phyloP scores from a whole-genome alignment of 1,140 invertebrate species.

The Brachionus asplanchnoidis region DNA sequence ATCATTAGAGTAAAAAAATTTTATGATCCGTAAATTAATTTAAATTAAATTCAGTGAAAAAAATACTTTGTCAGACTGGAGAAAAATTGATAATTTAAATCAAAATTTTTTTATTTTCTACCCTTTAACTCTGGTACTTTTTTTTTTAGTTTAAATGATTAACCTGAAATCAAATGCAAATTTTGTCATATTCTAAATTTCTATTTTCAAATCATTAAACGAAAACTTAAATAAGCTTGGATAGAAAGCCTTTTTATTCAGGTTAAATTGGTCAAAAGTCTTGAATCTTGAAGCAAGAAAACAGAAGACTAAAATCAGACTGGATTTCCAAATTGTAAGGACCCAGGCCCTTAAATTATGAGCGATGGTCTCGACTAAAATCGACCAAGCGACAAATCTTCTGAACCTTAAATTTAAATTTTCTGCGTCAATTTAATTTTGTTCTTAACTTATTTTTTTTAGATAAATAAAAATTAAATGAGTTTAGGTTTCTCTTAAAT shows the following conservation, averaged over 20 bases:
- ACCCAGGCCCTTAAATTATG: no score
- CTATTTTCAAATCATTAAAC: neutral
- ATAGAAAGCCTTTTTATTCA: neutral
- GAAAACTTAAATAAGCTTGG: neutral
- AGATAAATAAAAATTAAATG: neutral
- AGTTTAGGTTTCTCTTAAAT: neutral
- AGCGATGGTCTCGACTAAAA: no score
- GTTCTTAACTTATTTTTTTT: neutral
- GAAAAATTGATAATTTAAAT: no score
- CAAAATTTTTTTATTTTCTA: no score
- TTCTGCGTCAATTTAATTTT: neutral
- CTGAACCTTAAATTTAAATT: no score
- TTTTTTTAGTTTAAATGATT: neutral
- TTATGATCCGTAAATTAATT: neutral
- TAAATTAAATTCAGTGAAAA: neutral
- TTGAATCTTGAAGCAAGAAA: neutral
- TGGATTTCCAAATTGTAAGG: neutral
- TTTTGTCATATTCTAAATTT: neutral
- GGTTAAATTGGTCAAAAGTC: neutral
- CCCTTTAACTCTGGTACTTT: no score
- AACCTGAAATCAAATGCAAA: neutral
- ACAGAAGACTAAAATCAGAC: neutral
- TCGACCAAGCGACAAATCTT: no score
- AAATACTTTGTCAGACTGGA: neutral
- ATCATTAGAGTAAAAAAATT: neutral